A percentile compares a stretch with the other conserved stretches of the same genome.
Conservation (phyloP, 2,888 invertebrate genomes). For the Trissolcus brochymenae region DNA sequence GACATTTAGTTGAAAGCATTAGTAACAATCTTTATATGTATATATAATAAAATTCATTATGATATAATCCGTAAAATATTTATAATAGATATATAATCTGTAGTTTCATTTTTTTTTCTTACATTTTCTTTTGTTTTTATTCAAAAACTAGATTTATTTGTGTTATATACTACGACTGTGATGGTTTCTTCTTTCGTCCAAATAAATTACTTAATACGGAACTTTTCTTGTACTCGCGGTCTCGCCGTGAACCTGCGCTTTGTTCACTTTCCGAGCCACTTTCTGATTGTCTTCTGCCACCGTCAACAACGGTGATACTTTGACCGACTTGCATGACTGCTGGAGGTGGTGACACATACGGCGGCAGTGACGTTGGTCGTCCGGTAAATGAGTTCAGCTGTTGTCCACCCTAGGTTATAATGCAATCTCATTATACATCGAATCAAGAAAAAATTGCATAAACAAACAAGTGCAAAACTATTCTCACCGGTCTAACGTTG, state of each 20-base stretch:
- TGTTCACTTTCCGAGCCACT: constrained; percentile 75
- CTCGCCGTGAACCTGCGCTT: constrained; percentile 74
- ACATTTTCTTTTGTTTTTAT: background rate
- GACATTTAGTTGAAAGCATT: constrained; percentile 1
- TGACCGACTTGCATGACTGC: constrained; percentile 68
- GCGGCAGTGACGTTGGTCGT: constrained; percentile 75
- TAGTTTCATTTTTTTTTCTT: constrained; percentile 2
- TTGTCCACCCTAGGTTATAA: constrained; percentile 60
- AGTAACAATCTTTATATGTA: constrained; percentile 5
- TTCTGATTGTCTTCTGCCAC: constrained; percentile 72
- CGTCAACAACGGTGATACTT: constrained; percentile 65
- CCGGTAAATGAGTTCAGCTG: constrained; percentile 70
- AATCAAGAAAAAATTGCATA: constrained; percentile 1
- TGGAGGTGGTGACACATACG: constrained; percentile 76
- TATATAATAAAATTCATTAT: constrained; percentile 5
- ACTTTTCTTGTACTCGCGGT: constrained; percentile 73
- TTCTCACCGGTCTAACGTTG: constrained; percentile 70
- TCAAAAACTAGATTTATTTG: background rate
- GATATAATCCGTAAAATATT: background rate
- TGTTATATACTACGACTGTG: constrained; percentile 68
- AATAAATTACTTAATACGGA: constrained; percentile 72
- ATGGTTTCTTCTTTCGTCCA: constrained; percentile 73
- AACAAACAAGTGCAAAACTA: background rate
- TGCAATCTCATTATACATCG: background rate
- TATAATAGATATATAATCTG: background rate